Conservation (phyloP, 2,888 invertebrate species). For the Lasioglossum oenotherae region DNA sequence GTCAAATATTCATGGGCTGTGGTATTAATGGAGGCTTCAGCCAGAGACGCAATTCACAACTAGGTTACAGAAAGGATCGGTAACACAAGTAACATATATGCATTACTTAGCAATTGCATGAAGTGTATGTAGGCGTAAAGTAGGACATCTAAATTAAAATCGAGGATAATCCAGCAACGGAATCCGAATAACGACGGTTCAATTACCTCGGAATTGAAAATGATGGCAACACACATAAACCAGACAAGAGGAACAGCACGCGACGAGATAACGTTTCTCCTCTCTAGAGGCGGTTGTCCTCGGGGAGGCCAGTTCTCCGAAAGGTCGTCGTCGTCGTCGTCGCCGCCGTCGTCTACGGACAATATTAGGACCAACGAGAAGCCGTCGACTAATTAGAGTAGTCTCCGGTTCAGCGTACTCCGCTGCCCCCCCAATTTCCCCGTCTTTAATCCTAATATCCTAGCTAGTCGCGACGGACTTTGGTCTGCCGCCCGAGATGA, state of each 20-base stretch:
- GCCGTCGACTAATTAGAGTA: conserved; percentile 16
- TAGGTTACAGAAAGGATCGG: too few relatives aligned
- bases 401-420: not conserved
- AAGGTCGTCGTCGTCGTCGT: conserved; percentile 1
- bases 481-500: not conserved
- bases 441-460: conserved; percentile 7
- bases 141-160: too few relatives aligned
- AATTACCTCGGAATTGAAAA: not conserved
- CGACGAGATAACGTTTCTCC: not conserved
- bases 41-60: too few relatives aligned
- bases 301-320: not conserved
- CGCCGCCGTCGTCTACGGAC: not conserved
- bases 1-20: not conserved
- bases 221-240: not conserved
- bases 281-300: not conserved
- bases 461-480: not conserved
- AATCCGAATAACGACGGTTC: not conserved
- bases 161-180: too few relatives aligned
- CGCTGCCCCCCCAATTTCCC: not conserved
- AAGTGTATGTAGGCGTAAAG: too few relatives aligned
- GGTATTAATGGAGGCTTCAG: too few relatives aligned
- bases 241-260: not conserved
- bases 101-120: too few relatives aligned
- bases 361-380: conserved; percentile 3
- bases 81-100: too few relatives aligned